Evolutionary conservation across 2,888 invertebrate species (phyloP).

Genomic region (Drosophila birchii): DNA sequence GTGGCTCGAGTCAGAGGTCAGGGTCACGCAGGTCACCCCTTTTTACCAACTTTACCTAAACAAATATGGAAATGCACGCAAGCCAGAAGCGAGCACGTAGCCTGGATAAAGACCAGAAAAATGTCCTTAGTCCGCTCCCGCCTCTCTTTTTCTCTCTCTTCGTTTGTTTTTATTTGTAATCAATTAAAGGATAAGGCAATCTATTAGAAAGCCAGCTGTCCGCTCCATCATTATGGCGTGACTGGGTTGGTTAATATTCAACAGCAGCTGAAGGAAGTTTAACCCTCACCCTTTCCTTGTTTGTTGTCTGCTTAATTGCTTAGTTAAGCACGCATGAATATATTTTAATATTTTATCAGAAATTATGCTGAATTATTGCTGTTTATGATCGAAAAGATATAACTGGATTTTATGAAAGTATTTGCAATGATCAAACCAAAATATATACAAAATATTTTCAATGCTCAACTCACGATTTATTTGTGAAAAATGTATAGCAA

Average conservation of each 20-base stretch:
- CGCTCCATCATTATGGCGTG: conserved; percentile 32
- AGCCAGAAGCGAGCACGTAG: conserved; percentile 41
- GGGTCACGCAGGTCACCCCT: conserved; percentile 66
- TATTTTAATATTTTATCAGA: conserved; percentile 14
- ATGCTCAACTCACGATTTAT: conserved; percentile 15
- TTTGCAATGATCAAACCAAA: not conserved
- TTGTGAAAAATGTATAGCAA: not conserved
- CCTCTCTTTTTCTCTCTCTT: not conserved
- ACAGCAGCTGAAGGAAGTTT: conserved; percentile 32
- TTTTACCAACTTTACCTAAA: conserved; percentile 55
- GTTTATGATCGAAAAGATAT: not conserved
- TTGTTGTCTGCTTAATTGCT: conserved; percentile 7
- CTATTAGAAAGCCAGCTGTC: conserved; percentile 66
- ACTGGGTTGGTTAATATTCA: conserved; percentile 35
- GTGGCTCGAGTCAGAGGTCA: conserved; percentile 47
- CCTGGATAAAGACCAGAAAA: conserved; percentile 23
- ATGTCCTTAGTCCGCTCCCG: conserved; percentile 22
- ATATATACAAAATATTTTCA: not conserved
- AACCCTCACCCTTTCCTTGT: not conserved
- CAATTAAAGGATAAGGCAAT: conserved; percentile 73
- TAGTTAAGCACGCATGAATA: conserved; percentile 26
- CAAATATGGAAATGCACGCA: conserved; percentile 57
- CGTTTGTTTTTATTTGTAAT: conserved; percentile 69
- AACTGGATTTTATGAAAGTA: not conserved
- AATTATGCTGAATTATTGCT: not conserved